These are phyloP conservation scores for Lophotriccus pileatus DNA, from an alignment of 2,797 vertebrate species.

Conservation along the genomic window DNA sequence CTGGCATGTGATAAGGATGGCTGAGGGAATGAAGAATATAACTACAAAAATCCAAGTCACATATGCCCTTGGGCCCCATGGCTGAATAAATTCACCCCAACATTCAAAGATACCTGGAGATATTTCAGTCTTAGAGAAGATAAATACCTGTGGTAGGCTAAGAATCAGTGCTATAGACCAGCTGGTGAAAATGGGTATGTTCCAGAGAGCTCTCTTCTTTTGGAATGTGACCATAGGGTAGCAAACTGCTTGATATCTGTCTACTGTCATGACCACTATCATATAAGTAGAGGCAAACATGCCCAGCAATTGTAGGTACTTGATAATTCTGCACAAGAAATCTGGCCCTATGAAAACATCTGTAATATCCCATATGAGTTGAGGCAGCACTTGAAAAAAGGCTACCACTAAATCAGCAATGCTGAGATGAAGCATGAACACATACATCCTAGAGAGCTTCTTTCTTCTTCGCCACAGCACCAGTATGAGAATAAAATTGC, in stretches of 20 bases:
- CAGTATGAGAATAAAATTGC: constrained; percentile 66
- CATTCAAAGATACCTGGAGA: constrained; percentile 67
- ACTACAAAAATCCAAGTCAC: constrained; percentile 71
- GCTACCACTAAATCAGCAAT: constrained; percentile 71
- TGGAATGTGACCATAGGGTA: constrained; percentile 70
- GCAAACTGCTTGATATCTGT: constrained; percentile 68
- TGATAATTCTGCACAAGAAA: constrained; percentile 69
- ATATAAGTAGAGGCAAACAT: constrained; percentile 74
- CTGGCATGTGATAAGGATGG: constrained; percentile 61
- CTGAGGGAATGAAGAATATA: constrained; percentile 70
- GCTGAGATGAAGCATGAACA: constrained; percentile 75
- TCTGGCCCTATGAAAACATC: constrained; percentile 71
- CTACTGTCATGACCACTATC: constrained; percentile 70
- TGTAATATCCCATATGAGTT: constrained; percentile 73
- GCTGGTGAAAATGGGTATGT: constrained; percentile 64
- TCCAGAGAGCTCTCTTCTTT: constrained; percentile 72
- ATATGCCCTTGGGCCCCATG: constrained; percentile 60
- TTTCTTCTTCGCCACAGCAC: constrained; percentile 67
- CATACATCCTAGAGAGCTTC: constrained; percentile 69
- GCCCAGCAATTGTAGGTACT: constrained; percentile 70
- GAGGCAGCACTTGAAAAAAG: constrained; percentile 73
- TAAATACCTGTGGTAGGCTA: constrained; percentile 74
- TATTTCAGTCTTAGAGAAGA: constrained; percentile 73
- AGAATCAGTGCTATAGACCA: constrained; percentile 64
- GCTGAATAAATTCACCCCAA: constrained; percentile 70